Percentiles rank a stretch among this genome's conserved stretches.
These are phyloP conservation scores for Rhagoletis pomonella DNA, from an alignment of 1,140 invertebrate species.

Conservation along the genomic window DNA sequence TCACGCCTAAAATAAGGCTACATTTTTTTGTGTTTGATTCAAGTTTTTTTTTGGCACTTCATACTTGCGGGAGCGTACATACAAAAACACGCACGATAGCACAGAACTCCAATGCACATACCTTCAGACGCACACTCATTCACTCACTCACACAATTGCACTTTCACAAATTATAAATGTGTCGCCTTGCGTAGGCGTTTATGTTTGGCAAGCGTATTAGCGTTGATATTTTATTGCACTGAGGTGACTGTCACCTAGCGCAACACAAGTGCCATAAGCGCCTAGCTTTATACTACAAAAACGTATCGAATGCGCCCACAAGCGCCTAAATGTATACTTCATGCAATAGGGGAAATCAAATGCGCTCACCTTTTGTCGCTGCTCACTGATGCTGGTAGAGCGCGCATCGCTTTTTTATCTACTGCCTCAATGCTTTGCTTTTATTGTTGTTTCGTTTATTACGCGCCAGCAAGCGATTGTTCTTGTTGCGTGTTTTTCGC, in stretches of 20 bases:
- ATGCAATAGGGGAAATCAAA: neutral
- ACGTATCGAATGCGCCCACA: no score
- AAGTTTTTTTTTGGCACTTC: neutral
- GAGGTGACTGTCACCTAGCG: neutral
- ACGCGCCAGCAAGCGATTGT: no score
- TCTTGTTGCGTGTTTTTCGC: no score
- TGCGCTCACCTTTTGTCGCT: neutral
- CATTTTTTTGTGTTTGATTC: no score
- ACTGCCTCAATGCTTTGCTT: neutral
- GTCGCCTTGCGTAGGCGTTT: neutral
- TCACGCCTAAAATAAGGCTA: no score
- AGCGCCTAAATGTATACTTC: no score
- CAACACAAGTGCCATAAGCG: neutral
- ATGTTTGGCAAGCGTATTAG: no score
- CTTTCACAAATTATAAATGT: neutral
- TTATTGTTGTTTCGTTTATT: neutral
- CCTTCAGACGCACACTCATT: neutral
- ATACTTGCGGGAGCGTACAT: no score
- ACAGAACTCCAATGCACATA: neutral
- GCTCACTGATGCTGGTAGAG: neutral
- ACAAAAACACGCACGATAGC: neutral
- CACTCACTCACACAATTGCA: no score
- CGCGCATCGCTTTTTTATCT: neutral
- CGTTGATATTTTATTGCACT: neutral
- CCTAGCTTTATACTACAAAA: neutral